Percentiles rank a stretch among this genome's conserved stretches.
These are phyloP conservation scores for Pterophyllum scalare DNA, from an alignment of 2,113 vertebrate genomes.

Conservation along the genomic window DNA sequence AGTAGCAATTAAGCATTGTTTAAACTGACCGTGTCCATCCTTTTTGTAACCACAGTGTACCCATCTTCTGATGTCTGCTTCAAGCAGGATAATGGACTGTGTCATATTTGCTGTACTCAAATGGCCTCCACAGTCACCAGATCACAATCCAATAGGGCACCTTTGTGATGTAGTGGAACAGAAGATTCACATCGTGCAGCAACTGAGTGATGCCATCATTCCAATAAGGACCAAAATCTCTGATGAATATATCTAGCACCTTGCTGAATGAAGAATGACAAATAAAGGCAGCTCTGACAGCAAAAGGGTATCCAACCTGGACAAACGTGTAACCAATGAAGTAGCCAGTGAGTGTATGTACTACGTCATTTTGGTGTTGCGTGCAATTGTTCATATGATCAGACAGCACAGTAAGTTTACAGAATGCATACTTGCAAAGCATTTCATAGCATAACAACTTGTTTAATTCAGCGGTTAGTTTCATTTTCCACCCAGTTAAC, in stretches of 20 bases:
- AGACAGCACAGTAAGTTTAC: slow-evolving; percentile 26
- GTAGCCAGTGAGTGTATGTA: neutral
- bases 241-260: neutral
- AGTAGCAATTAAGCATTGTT: neutral
- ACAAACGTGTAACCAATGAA: neutral
- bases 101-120: neutral
- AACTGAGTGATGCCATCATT: neutral
- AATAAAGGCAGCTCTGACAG: neutral
- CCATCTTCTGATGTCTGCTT: neutral
- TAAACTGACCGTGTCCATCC: neutral
- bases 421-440: slow-evolving; percentile 57
- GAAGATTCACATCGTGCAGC: neutral
- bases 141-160: neutral
- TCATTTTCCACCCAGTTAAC: slow-evolving; percentile 68
- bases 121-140: neutral
- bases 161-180: neutral
- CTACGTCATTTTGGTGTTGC: neutral
- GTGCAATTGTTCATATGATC: neutral
- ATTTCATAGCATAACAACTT: slow-evolving; percentile 67
- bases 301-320: neutral
- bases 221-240: neutral
- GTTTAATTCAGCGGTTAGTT: slow-evolving; percentile 77
- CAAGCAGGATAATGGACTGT: neutral
- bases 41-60: neutral
- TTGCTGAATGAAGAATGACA: neutral